Evolutionary conservation across 2,113 vertebrate species (phyloP).

Genomic region (Hemibagrus wyckioides): DNA sequence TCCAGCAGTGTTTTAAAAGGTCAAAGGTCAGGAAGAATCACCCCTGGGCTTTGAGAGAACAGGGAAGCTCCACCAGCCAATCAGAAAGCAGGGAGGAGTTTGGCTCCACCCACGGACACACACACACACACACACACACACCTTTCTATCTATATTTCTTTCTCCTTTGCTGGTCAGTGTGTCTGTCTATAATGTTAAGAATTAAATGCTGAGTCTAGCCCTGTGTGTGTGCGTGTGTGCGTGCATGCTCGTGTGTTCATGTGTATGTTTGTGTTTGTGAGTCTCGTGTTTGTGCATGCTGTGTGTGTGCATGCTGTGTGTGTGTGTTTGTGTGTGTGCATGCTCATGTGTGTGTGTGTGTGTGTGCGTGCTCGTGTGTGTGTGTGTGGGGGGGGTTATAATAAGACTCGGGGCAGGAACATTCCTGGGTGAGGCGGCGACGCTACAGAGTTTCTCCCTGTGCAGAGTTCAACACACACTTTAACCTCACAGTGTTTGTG

Average conservation of each 20-base stretch:
- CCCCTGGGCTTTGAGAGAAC: not conserved
- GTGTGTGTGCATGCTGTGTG: not conserved
- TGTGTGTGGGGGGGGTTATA: not conserved
- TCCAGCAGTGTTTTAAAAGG: not conserved
- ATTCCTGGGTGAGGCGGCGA: conserved; percentile 11
- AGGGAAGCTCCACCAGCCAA: conserved; percentile 31
- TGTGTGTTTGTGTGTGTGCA: not conserved
- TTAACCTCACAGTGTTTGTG: not conserved
- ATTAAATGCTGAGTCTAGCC: no score
- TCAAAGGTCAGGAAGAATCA: conserved; percentile 19
- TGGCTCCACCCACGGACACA: not conserved
- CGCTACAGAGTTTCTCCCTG: conserved; percentile 1
- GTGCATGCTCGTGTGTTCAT: not conserved
- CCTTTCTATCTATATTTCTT: no score
- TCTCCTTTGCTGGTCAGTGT: no score
- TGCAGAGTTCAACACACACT: conserved; percentile 9
- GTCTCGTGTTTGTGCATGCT: not conserved
- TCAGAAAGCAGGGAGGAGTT: conserved; percentile 31
- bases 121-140: not conserved
- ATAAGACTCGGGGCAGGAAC: conserved; percentile 4
- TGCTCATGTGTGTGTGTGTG: not conserved
- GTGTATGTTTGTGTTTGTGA: not conserved
- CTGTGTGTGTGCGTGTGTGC: not conserved
- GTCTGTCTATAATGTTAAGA: no score
- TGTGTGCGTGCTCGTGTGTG: not conserved